Evolutionary conservation across 2,797 vertebrate genomes (phyloP).

Genomic region (Sebastiscus tertius): DNA sequence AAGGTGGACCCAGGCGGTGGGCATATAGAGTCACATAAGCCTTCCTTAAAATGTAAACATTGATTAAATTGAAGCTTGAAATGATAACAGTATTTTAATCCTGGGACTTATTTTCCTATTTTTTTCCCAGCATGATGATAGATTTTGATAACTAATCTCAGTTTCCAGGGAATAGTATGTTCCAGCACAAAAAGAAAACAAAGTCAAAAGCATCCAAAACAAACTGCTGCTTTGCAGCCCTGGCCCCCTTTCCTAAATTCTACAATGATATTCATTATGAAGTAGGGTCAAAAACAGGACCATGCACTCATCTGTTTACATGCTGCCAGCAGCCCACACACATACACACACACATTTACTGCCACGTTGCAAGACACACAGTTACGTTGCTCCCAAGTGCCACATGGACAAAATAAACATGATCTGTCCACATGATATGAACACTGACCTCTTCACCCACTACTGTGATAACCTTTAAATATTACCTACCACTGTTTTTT

Average conservation of each 20-base stretch:
- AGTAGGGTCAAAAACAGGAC: slow-evolving; percentile 13
- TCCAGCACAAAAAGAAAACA: not conserved
- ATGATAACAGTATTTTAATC: not conserved
- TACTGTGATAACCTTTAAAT: not conserved
- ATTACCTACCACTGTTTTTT: not conserved
- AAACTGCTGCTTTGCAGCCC: not conserved
- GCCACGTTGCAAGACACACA: slow-evolving; percentile 55
- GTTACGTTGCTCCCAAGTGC: slow-evolving; percentile 57
- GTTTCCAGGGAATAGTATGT: not conserved
- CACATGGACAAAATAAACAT: slow-evolving; percentile 72
- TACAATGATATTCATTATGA: not conserved
- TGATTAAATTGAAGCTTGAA: not conserved
- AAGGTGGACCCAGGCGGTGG: not conserved
- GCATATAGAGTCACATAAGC: not conserved
- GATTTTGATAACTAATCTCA: not conserved
- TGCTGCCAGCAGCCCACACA: not conserved
- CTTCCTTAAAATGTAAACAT: not conserved
- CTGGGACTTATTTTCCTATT: not conserved
- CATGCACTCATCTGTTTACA: slow-evolving; percentile 43
- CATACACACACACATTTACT: slow-evolving; percentile 12
- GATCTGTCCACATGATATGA: slow-evolving; percentile 25
- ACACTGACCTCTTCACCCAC: slow-evolving; percentile 2
- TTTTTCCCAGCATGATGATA: not conserved
- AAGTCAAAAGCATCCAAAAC: not conserved
- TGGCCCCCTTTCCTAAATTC: not conserved